Base-by-base conservation (phyloP, 2,797 vertebrate genomes). In the Rhinatrema bivittatum region DNA sequence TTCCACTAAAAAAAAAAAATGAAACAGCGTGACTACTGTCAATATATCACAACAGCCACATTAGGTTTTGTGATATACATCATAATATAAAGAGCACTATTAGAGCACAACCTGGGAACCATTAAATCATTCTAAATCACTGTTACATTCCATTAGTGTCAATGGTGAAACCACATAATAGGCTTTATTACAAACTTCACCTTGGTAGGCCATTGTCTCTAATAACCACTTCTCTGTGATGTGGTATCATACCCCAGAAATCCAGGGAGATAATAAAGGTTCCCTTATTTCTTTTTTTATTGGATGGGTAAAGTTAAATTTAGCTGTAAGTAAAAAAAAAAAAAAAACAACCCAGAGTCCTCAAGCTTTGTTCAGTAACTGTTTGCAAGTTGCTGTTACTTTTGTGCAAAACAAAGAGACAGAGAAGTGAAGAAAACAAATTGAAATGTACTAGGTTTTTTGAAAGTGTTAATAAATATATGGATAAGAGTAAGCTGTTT, bases 91-190 rank as follows among this genome's bases (percentile, higher is more conserved):
- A 94, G 90, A 91, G 89, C 88, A 87, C 91, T 91, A 94, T 97
- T 95, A 94, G 89, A 91, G 88, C 87, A 88, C 89, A 92, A 93
- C 93, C 90, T 95, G 91, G 91, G 90, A 95, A 89, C 93, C 91
- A 97, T 98, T 96, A 98, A 97, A 98, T 97, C 91, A 95, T 93
- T 97, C 88, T 93, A 94, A 97, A 96, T 91, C 88, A 80, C 91
- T 96, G 91, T 93, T 97, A 96, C 91, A 94, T 96, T 93, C 94
- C 91, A 98, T 98, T 98, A 98, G 90, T 91, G 91, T 96, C 93
- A 93, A 87, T 90, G 86, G 85, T 86, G 87, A 90, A 88, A 88
- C 87, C 88, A 91, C 88, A 91, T 97, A 93, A 93, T 94, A 91
- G 91, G 88, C 89, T 87, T 89, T 91, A 93, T 93, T 90, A 91